These are phyloP conservation scores for Laticauda laticaudata DNA, from an alignment of 2,113 vertebrate species.

Conservation along the genomic window DNA sequence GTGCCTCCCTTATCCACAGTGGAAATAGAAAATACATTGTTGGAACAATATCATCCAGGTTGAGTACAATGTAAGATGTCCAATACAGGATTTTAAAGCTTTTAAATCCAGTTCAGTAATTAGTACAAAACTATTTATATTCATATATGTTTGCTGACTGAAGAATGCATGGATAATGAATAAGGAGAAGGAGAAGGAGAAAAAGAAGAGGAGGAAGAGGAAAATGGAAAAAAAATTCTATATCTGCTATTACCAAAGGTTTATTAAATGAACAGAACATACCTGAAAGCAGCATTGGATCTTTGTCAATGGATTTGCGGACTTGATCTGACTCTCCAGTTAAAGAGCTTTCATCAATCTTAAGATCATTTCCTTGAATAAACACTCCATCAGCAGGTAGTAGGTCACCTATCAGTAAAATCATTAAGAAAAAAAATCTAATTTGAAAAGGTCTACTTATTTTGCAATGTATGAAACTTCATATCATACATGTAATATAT, in stretches of 20 bases:
- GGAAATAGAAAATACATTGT: neutral
- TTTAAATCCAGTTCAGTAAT: neutral
- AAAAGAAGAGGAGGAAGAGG: neutral
- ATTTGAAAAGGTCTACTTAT: neutral
- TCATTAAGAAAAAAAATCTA: neutral
- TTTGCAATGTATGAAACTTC: neutral
- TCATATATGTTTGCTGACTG: neutral
- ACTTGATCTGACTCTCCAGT: slow-evolving; percentile 98
- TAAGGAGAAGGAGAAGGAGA: neutral
- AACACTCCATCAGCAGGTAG: slow-evolving; percentile 92
- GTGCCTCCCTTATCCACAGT: neutral
- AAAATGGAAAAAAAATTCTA: neutral
- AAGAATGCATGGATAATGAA: neutral
- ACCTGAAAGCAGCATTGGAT: slow-evolving; percentile 98
- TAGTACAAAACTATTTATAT: neutral
- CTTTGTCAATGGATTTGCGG: slow-evolving; percentile 90
- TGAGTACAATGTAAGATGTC: neutral
- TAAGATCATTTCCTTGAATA: slow-evolving; percentile 97
- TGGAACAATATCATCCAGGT: neutral
- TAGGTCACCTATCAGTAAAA: slow-evolving; percentile 83
- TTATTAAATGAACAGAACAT: slow-evolving; percentile 37
- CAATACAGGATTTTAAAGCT: neutral
- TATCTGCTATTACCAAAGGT: neutral
- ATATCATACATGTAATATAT: neutral
- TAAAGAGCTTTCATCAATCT: slow-evolving; percentile 97